These are phyloP conservation scores for Nyctereutes procyonoides DNA, from an alignment of 2,113 vertebrate genomes.

Conservation along the genomic window DNA sequence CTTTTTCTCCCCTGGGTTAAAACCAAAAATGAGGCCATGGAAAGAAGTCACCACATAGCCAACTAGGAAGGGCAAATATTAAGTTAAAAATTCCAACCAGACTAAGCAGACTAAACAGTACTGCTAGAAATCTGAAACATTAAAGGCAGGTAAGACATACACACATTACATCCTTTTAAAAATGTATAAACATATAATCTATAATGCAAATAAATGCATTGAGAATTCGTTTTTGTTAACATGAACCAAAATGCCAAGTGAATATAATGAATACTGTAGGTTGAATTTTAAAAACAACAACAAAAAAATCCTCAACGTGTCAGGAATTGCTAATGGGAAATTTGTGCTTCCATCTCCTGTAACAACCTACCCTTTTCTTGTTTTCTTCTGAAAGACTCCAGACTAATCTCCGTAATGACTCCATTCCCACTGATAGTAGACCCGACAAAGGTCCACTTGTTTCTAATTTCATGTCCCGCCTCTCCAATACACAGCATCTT, in stretches of 20 bases:
- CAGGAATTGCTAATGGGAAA: neutral
- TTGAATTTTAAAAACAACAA: slow-evolving; percentile 35
- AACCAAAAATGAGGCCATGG: neutral
- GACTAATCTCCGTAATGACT: neutral
- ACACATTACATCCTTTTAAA: neutral
- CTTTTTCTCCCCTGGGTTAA: neutral
- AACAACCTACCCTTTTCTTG: neutral
- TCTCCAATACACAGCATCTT: neutral
- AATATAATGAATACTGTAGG: neutral
- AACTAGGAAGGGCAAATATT: neutral
- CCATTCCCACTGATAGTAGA: neutral
- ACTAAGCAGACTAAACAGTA: neutral
- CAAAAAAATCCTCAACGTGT: neutral
- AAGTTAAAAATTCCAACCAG: neutral
- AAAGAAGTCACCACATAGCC: neutral
- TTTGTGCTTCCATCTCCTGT: neutral
- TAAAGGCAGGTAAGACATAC: neutral
- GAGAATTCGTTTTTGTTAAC: slow-evolving; percentile 28
- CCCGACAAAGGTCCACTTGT: neutral
- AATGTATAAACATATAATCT: neutral
- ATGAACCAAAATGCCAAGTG: slow-evolving; percentile 12
- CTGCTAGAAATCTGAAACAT: neutral
- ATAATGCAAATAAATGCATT: neutral
- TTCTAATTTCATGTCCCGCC: neutral
- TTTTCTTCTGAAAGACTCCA: neutral